phyloP scores from a whole-genome alignment of 1,140 invertebrate genomes.

The Bemisia tabaci region DNA sequence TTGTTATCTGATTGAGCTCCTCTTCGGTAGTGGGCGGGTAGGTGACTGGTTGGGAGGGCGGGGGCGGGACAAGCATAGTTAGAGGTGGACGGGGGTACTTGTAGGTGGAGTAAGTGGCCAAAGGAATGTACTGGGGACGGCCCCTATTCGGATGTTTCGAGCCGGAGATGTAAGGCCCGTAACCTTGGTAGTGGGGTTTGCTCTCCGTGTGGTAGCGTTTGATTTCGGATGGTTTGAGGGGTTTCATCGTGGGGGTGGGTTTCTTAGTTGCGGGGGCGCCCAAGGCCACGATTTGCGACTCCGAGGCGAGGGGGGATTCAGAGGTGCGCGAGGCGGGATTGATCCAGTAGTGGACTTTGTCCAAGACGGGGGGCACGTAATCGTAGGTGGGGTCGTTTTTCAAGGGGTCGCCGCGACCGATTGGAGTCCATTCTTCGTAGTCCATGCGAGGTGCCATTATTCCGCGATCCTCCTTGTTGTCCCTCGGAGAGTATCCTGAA shows the following conservation, averaged over 20 bases:
- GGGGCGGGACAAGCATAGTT: conserved; percentile 52
- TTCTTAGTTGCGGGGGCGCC: not conserved
- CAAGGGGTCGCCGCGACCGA: conserved; percentile 56
- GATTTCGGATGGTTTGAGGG: conserved; percentile 1
- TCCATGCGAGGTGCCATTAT: conserved; percentile 53
- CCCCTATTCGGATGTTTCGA: not conserved
- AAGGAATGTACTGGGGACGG: conserved; percentile 13
- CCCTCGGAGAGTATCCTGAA: not conserved
- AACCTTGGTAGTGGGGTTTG: conserved; percentile 1
- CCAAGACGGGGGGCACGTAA: conserved; percentile 59
- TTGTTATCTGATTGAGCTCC: not conserved
- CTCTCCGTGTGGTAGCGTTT: conserved; percentile 5
- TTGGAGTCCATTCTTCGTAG: conserved; percentile 60
- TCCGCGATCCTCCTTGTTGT: conserved; percentile 12
- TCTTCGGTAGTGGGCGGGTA: conserved; percentile 27
- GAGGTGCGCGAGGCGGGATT: conserved; percentile 39
- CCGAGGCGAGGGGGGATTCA: conserved; percentile 16
- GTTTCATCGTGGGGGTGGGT: not conserved
- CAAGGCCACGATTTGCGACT: not conserved
- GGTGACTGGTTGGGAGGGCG: conserved; percentile 35
- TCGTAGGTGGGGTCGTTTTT: conserved; percentile 69
- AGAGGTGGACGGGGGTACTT: conserved; percentile 30
- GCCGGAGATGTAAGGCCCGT: not conserved
- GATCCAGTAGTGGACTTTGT: conserved; percentile 60
- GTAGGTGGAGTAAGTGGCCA: conserved; percentile 6